Percentiles rank a stretch among this genome's conserved stretches.
Conservation (phyloP, 2,888 invertebrate species). For the Elysia crispata region DNA sequence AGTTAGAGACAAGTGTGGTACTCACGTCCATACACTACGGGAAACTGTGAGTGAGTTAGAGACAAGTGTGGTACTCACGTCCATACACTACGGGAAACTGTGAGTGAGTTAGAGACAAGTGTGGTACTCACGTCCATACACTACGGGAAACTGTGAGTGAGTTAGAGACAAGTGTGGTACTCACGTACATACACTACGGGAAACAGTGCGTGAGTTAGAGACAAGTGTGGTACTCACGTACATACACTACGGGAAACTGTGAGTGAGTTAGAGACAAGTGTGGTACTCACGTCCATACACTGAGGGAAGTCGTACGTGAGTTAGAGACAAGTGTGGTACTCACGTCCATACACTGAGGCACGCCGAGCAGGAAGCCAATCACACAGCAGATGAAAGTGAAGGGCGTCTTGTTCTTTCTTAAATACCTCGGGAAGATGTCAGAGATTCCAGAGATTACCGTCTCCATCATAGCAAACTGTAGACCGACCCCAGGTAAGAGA, state of each 20-base stretch:
- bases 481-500: neutral
- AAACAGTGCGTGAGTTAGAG: neutral
- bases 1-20: too few relatives aligned
- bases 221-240: neutral
- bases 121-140: too few relatives aligned
- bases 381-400: slow-evolving; percentile 68
- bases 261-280: neutral
- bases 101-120: too few relatives aligned
- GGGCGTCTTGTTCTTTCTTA: slow-evolving; percentile 63
- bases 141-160: too few relatives aligned
- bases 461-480: slow-evolving; percentile 74
- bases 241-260: neutral
- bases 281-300: too few relatives aligned
- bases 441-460: slow-evolving; percentile 70
- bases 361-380: slow-evolving; percentile 69
- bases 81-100: too few relatives aligned
- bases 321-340: neutral
- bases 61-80: too few relatives aligned
- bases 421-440: slow-evolving; percentile 67
- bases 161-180: too few relatives aligned
- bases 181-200: slow-evolving; percentile 14
- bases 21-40: too few relatives aligned
- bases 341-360: slow-evolving; percentile 72
- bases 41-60: too few relatives aligned
- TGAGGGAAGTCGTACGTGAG: too few relatives aligned